Base-by-base conservation (phyloP, 2,888 invertebrate genomes). In the Ischnura elegans region DNA sequence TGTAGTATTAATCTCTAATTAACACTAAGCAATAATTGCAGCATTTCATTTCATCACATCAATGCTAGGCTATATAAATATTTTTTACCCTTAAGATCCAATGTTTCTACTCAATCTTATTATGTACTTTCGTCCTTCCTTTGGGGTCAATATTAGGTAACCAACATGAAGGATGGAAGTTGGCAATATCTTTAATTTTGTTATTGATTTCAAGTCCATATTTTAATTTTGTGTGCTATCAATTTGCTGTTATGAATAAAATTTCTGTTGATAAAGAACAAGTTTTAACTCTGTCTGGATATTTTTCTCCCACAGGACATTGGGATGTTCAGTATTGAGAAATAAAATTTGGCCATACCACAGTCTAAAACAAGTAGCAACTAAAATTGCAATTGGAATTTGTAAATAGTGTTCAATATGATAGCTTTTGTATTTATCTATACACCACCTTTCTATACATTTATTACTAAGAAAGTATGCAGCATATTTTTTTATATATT, bases 291-390 rank as follows among this genome's bases (percentile, higher is more conserved):
- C 86, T 86, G n/a, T 42, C 25, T 45, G 43, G 36, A 19, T 86
- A 86, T 86, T 86, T 86, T 21, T 86, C 46, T 45, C 86, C 86
- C 36, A 43, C 86, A 86, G 86, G 86, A n/a, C 86, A 86, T 43
- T 86, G 86, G 86, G 86, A 86, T 86, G 86, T 86, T 86, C 86
- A 86, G 45, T 86, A 86, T 86, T 86, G 86, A 86, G 86, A 36
- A 36, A 36, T 10, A 36, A 36, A 36, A 76, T 86, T 45, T 86
- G 86, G 46, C 46, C 46, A 43, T 86, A 86, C 86, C n/a, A 45
- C 86, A 45, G 86, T n/a, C 36, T 25, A 85, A 85, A 85, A 2
- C 16, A 66, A 13, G 36, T 76, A 36, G 29, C 76, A 29, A 36
- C 76, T 76, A 36, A 76, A 16, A 76, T 36, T 36, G 1, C 10